Percentiles rank a stretch among this genome's conserved stretches.
These are phyloP conservation scores for Heliconius melpomene DNA, from an alignment of 1,140 invertebrate genomes.

Conservation along the genomic window DNA sequence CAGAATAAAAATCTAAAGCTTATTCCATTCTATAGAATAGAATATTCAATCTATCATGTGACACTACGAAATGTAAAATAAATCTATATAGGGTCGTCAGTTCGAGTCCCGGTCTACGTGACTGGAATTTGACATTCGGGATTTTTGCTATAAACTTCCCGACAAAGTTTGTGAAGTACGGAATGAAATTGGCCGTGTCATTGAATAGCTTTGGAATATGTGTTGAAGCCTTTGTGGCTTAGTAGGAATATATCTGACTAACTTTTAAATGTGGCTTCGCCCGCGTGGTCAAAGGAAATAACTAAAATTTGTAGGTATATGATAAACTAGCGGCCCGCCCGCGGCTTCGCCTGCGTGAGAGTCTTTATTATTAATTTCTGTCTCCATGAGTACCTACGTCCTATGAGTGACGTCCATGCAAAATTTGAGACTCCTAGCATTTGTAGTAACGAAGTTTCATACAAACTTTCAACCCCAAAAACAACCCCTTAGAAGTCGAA, in stretches of 20 bases:
- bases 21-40: neutral
- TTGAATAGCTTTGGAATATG: neutral
- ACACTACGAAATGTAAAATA: constrained; percentile 16
- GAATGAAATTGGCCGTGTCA: neutral
- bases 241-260: neutral
- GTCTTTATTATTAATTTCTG: no score
- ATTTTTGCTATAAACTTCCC: neutral
- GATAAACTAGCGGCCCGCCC: no score
- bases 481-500: no score
- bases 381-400: no score
- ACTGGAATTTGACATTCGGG: neutral
- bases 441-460: no score
- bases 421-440: no score
- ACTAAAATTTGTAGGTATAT: no score
- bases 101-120: constrained; percentile 6
- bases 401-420: no score
- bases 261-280: no score
- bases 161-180: neutral
- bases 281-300: no score
- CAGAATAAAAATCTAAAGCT: neutral
- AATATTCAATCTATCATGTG: constrained; percentile 21
- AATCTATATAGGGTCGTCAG: constrained; percentile 9
- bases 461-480: no score
- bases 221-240: neutral
- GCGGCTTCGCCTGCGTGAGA: no score